Base-by-base conservation (phyloP, 2,888 invertebrate species). In the Steromphala cineraria region DNA sequence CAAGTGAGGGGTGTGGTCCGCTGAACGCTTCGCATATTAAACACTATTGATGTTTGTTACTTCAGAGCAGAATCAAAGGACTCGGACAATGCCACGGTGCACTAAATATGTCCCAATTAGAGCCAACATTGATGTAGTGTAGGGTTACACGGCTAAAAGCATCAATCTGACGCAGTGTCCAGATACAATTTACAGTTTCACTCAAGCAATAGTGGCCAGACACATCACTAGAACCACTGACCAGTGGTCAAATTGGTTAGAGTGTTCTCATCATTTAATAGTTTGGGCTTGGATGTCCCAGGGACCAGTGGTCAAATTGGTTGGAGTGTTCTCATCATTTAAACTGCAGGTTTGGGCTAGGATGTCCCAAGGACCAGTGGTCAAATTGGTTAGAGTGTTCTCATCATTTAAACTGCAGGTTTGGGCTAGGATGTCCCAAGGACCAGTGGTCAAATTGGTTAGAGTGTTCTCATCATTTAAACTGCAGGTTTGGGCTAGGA, bases 81-180 rank as follows among this genome's bases (percentile, higher is more conserved):
- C 13, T 17, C 19, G 10, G 17, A 71, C 31, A 31, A 71, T 40
- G 40, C 31, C 19, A 71, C 7, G 19, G 31, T 40, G 2, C 0
- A 36, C 71, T 71, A 36, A 71, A 71, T 71, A 19, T 40, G 36
- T 19, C 71, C 36, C 71, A 71, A 71, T 71, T 71, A 71, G 31
- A 71, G 36, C 28, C 71, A 71, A 36, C 36, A 31, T 40, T 71
- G 71, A 71, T 71, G 71, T 36, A 40, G 71, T 36, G 15, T 71
- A 36, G 36, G 36, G 40, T 71, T 71, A 36, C 71, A 36, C 71
- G n/a, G 36, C 71, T 71, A 71, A 71, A 71, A 71, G 71, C 71
- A 31, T 36, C 36, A 36, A 71, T 71, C 71, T 71, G 71, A 71
- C n/a, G 71, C 19, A 40, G 19, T 36, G 19, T 13, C 19, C 71